These are phyloP conservation scores for Poeciliopsis prolifica DNA, from an alignment of 2,113 vertebrate genomes.

Conservation along the genomic window DNA sequence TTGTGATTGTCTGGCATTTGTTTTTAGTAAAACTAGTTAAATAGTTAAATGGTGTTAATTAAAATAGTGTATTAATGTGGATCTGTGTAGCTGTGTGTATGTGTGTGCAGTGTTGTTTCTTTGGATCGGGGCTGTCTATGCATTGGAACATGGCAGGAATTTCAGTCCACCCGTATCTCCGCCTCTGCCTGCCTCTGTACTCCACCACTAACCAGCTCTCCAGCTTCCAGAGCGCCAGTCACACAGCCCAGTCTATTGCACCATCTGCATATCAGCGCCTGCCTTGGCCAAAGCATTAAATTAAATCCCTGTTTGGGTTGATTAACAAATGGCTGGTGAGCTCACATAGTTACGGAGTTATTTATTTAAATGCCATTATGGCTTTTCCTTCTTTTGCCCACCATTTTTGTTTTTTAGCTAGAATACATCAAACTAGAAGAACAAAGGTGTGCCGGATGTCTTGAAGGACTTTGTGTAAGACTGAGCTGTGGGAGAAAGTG, in stretches of 20 bases:
- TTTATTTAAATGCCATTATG: slow-evolving; percentile 65
- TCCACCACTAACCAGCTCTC: slow-evolving; percentile 44
- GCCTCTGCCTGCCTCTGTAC: slow-evolving; percentile 35
- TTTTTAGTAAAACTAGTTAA: neutral
- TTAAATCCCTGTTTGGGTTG: slow-evolving; percentile 85
- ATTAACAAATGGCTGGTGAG: slow-evolving; percentile 85
- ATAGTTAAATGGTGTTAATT: neutral
- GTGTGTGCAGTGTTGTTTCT: slow-evolving; percentile 30
- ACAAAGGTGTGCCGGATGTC: slow-evolving; percentile 47
- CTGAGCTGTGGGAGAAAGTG: neutral
- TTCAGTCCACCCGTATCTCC: slow-evolving; percentile 26
- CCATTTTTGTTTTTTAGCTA: slow-evolving; percentile 4
- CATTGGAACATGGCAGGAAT: slow-evolving; percentile 74
- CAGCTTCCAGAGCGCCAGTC: slow-evolving; percentile 78
- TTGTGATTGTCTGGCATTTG: neutral
- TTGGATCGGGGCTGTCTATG: slow-evolving; percentile 64
- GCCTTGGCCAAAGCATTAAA: slow-evolving; percentile 83
- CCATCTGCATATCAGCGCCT: slow-evolving; percentile 82
- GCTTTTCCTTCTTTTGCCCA: slow-evolving; percentile 28
- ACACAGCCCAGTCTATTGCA: slow-evolving; percentile 79
- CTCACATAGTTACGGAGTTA: slow-evolving; percentile 72
- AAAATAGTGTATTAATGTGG: neutral
- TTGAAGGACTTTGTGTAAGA: slow-evolving; percentile 34
- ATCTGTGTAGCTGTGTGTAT: neutral
- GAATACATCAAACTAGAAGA: slow-evolving; percentile 27